phyloP scores from a whole-genome alignment of 2,888 invertebrate species.

The Lutraria lutraria region DNA sequence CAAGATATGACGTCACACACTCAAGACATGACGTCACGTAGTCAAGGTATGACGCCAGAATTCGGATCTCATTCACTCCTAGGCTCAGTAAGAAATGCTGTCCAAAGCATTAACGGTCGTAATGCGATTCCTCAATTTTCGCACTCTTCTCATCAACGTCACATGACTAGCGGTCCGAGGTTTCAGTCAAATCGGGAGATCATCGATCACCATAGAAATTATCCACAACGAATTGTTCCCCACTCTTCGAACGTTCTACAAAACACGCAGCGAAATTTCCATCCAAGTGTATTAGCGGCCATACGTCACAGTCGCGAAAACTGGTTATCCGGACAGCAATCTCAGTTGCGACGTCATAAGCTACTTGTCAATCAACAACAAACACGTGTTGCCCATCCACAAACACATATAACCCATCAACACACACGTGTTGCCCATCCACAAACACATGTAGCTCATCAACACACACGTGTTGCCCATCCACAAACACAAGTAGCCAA shows the following conservation, averaged over 20 bases:
- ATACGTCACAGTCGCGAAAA: slow-evolving; percentile 1
- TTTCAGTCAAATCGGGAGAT: neutral
- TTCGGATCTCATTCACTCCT: neutral
- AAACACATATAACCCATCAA: too few species aligned
- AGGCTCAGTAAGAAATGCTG: slow-evolving; percentile 5
- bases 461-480: too few species aligned
- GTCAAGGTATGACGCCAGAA: neutral
- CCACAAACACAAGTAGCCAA: neutral
- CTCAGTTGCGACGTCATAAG: neutral
- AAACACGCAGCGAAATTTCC: neutral
- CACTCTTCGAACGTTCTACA: neutral
- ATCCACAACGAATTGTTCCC: neutral
- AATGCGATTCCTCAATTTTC: slow-evolving; percentile 13
- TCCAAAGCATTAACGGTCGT: neutral
- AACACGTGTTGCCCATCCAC: neutral
- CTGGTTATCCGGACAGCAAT: slow-evolving; percentile 42
- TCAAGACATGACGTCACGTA: too few species aligned
- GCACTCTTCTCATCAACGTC: neutral
- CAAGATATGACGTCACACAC: too few species aligned
- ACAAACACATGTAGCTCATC: neutral
- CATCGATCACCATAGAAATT: neutral
- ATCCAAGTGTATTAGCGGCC: neutral
- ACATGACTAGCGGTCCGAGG: slow-evolving; percentile 2
- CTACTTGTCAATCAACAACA: neutral
- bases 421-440: too few species aligned